phyloP scores from a whole-genome alignment of 2,797 vertebrate species.

The Scolopax rusticola region DNA sequence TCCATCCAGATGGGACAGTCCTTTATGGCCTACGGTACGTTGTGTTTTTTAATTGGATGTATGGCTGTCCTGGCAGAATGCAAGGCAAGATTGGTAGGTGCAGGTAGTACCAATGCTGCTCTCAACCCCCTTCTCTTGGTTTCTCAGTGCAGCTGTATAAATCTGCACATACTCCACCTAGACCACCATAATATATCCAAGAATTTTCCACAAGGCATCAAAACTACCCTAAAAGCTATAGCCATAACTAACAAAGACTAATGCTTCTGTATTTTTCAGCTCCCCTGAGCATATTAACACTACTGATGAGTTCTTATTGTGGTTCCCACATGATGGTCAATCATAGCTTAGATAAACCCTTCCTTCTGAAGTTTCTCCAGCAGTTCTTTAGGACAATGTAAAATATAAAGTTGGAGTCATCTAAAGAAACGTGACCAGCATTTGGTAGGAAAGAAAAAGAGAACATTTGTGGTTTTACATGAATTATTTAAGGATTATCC shows the following conservation, averaged over 20 bases:
- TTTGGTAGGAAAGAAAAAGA: neutral
- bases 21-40: constrained; percentile 92
- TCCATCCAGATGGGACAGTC: constrained; percentile 94
- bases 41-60: neutral
- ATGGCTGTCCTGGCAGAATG: neutral
- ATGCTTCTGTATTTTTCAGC: neutral
- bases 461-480: neutral
- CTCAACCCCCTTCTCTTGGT: neutral
- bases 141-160: neutral
- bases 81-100: neutral
- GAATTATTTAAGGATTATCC: neutral
- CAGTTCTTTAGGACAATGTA: neutral
- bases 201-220: neutral
- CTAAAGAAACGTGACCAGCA: neutral
- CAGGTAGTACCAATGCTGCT: neutral
- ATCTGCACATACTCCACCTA: neutral
- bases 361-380: neutral
- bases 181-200: neutral
- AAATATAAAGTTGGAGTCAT: neutral
- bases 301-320: neutral
- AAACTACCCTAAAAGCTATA: neutral
- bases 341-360: neutral
- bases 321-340: neutral
- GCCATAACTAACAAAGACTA: neutral
- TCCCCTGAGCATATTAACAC: neutral